phyloP scores from a whole-genome alignment of 2,888 invertebrate genomes.

The Erebia ligea region DNA sequence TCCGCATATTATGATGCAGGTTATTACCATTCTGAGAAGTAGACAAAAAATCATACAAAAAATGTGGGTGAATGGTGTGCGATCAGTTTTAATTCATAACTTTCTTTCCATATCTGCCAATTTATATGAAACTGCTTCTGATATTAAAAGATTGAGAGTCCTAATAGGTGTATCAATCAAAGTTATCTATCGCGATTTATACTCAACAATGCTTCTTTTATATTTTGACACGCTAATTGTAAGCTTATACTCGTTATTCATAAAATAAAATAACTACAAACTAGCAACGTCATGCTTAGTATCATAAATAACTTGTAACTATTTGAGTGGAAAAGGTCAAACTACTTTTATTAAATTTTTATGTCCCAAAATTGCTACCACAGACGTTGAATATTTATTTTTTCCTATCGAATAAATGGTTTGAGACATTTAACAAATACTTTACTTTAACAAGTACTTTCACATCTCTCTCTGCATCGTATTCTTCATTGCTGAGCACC shows the following conservation, averaged over 20 bases:
- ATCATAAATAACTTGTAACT: conserved; percentile 9
- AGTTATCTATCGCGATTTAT: conserved; percentile 1
- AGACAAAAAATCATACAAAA: no score
- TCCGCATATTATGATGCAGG: no score
- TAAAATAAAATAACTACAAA: conserved; percentile 5
- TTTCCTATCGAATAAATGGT: neutral
- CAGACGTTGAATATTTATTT: neutral
- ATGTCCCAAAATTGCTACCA: neutral
- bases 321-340: conserved; percentile 8
- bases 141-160: neutral
- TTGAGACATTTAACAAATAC: no score
- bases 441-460: no score
- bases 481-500: no score
- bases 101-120: conserved; percentile 25
- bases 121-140: neutral
- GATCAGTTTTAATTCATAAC: conserved; percentile 8
- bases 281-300: conserved; percentile 1
- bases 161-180: neutral
- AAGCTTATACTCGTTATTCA: conserved; percentile 3
- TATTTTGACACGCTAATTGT: conserved; percentile 1
- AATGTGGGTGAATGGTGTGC: neutral
- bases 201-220: conserved; percentile 2
- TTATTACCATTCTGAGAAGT: no score
- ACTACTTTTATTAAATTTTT: conserved; percentile 1
- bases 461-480: no score